phyloP scores from a whole-genome alignment of 2,113 vertebrate genomes.

The Theristicus caerulescens region DNA sequence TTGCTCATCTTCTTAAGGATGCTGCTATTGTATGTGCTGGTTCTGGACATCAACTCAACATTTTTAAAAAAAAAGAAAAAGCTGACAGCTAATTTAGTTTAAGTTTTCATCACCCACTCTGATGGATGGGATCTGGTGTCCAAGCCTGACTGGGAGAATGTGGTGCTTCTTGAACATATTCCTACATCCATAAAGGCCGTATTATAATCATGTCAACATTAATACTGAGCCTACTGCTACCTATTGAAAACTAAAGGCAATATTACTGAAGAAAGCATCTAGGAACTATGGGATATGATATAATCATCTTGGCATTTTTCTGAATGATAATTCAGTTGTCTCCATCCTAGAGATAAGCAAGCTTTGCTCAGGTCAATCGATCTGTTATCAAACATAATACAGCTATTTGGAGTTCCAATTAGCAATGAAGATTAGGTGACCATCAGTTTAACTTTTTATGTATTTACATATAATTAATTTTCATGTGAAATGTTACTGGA shows the following conservation, averaged over 20 bases:
- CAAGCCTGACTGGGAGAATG: background rate
- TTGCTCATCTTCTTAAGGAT: background rate
- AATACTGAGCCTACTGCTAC: background rate
- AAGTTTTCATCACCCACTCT: background rate
- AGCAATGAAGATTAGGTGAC: background rate
- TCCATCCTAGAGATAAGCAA: background rate
- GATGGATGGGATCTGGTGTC: background rate
- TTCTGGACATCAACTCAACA: background rate
- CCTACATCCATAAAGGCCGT: background rate
- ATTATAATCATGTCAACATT: background rate
- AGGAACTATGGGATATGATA: background rate
- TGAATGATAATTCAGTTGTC: background rate
- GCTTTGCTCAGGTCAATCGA: background rate
- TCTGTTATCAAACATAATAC: background rate
- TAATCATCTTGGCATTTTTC: background rate
- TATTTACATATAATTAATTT: conserved; percentile 10
- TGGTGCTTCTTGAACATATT: background rate
- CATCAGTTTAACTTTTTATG: background rate
- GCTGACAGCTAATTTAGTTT: background rate
- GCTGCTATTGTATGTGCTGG: background rate
- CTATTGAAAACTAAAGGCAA: background rate
- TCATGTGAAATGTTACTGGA: background rate
- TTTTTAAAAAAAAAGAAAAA: background rate
- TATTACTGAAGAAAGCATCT: background rate
- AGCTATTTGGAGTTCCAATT: background rate